phyloP scores from a whole-genome alignment of 2,888 invertebrate species.

The Nebria salina region DNA sequence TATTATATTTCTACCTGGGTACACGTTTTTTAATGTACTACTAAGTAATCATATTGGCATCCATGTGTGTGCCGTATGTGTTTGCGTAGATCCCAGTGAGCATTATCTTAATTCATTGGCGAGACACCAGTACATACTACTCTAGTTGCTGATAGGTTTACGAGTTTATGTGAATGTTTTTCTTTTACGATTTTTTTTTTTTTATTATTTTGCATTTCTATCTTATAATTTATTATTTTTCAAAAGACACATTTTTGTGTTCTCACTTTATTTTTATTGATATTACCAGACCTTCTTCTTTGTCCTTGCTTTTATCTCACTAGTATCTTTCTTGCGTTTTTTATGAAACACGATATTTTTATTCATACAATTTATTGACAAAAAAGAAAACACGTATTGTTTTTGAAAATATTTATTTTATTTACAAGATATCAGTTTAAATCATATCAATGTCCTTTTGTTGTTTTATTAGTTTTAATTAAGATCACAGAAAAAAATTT shows the following conservation, averaged over 20 bases:
- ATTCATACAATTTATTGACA: neutral
- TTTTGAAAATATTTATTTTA: too few relatives aligned
- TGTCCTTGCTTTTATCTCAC: constrained; percentile 27
- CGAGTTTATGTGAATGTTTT: constrained; percentile 13
- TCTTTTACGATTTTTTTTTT: neutral
- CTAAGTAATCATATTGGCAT: neutral
- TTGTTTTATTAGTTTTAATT: too few relatives aligned
- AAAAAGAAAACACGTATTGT: too few relatives aligned
- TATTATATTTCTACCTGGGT: too few relatives aligned
- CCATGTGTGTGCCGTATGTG: neutral
- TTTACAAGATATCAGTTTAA: too few relatives aligned
- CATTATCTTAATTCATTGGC: constrained; percentile 34
- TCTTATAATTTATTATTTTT: constrained; percentile 13
- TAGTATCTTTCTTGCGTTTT: constrained; percentile 15
- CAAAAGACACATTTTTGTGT: constrained; percentile 36
- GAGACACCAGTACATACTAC: constrained; percentile 19
- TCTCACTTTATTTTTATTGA: constrained; percentile 42
- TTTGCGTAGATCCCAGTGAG: neutral
- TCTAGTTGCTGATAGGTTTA: constrained; percentile 41
- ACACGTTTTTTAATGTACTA: too few relatives aligned
- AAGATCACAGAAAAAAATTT: too few relatives aligned
- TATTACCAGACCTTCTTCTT: constrained; percentile 21
- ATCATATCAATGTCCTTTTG: too few relatives aligned
- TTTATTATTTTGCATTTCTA: neutral
- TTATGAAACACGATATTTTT: constrained; percentile 27